Conservation (phyloP, 2,797 vertebrate genomes). For the Xiphorhynchus erythropygius region DNA sequence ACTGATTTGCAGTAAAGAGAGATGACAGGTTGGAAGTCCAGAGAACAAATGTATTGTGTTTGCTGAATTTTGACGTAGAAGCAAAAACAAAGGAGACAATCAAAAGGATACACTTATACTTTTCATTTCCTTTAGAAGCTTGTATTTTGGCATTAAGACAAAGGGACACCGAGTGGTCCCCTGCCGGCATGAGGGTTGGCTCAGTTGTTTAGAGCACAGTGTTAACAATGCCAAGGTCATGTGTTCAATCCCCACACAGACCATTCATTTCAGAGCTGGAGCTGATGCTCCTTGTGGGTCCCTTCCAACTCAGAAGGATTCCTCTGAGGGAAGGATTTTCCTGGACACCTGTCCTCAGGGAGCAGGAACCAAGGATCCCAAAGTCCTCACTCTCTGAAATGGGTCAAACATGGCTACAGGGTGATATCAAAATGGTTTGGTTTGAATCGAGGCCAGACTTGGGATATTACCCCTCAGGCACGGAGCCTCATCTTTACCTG, state of each 20-base stretch:
- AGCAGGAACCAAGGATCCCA: not conserved
- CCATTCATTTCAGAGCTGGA: not conserved
- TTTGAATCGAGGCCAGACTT: not conserved
- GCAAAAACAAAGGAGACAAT: not conserved
- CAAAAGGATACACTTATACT: accelerated
- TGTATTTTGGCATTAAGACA: not conserved
- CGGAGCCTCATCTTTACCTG: not conserved
- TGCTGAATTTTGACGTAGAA: not conserved
- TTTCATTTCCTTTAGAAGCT: not conserved
- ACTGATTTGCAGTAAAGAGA: slow-evolving; percentile 31
- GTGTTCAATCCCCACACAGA: not conserved
- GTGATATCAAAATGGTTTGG: accelerated
- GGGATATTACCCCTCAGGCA: not conserved
- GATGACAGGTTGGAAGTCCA: slow-evolving; percentile 1
- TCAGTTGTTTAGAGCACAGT: not conserved
- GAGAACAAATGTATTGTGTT: not conserved
- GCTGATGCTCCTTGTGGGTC: not conserved
- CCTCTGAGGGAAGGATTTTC: not conserved
- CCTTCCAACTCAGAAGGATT: not conserved
- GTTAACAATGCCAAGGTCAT: not conserved
- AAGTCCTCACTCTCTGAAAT: not conserved
- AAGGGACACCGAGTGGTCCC: accelerated
- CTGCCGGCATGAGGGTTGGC: not conserved
- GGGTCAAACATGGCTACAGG: not conserved
- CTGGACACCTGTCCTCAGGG: not conserved